These are phyloP conservation scores for Himalopsyche japonica DNA, from an alignment of 2,888 invertebrate species.

Conservation along the genomic window DNA sequence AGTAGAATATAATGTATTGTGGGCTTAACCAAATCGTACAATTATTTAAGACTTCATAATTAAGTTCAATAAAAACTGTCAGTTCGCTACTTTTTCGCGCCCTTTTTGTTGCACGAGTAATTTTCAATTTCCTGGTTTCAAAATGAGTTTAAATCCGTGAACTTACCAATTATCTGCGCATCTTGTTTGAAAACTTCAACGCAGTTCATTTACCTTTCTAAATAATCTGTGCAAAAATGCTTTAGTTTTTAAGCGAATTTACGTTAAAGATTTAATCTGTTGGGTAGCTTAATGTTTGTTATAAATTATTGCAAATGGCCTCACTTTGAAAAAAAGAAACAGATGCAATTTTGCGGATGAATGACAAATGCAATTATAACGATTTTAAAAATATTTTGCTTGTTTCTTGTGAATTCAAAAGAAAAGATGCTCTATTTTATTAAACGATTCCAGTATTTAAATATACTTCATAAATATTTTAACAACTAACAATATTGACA, in stretches of 20 bases:
- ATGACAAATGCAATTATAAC: not conserved
- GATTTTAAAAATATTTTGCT: not conserved
- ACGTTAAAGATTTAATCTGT: not conserved
- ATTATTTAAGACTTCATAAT: no score
- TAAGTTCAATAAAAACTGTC: no score
- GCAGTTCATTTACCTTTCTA: not conserved
- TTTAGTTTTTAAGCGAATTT: not conserved
- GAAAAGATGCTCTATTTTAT: no score
- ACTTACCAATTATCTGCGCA: not conserved
- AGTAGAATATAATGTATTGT: no score
- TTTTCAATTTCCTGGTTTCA: not conserved
- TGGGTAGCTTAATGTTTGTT: not conserved
- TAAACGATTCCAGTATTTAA: no score
- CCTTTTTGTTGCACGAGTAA: not conserved
- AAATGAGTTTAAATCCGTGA: not conserved
- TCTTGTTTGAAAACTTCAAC: not conserved
- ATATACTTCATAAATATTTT: no score
- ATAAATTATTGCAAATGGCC: no score
- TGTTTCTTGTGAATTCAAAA: not conserved
- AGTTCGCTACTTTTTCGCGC: not conserved
- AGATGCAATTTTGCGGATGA: not conserved
- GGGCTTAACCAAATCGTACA: no score
- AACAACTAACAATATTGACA: no score
- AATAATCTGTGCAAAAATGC: not conserved
- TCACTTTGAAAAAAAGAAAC: not conserved